phyloP scores from a whole-genome alignment of 2,113 vertebrate species.

The Camelus bactrianus region DNA sequence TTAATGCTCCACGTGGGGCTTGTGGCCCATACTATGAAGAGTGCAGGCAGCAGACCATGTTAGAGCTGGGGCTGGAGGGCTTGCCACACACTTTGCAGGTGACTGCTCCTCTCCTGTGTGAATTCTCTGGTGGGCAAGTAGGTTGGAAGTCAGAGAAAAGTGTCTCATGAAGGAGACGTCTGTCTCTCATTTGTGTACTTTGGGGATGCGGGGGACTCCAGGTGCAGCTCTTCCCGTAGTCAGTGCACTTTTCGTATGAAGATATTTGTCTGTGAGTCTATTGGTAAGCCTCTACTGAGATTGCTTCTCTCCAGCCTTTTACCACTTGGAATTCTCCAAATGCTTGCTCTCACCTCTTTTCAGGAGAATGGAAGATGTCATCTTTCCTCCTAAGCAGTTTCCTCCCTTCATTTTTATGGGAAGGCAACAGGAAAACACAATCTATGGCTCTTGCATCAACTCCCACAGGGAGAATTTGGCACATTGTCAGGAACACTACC shows the following conservation, averaged over 20 bases:
- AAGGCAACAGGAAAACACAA: neutral
- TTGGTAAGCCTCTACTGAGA: neutral
- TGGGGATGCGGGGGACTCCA: neutral
- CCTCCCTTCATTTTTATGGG: constrained; percentile 19
- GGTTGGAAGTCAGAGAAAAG: constrained; percentile 2
- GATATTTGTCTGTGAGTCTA: neutral
- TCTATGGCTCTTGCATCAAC: neutral
- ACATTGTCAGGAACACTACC: neutral
- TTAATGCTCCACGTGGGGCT: neutral
- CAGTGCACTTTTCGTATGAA: neutral
- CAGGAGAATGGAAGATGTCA: constrained; percentile 10
- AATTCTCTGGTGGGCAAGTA: neutral
- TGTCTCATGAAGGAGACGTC: neutral
- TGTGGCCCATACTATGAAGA: neutral
- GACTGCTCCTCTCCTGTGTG: neutral
- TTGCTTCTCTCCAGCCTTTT: neutral
- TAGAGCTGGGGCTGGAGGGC: neutral
- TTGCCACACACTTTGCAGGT: neutral
- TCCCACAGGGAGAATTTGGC: neutral
- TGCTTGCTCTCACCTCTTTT: constrained; percentile 46
- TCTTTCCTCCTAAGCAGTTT: constrained; percentile 18
- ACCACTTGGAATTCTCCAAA: constrained; percentile 21
- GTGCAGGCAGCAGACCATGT: neutral
- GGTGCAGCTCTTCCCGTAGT: neutral
- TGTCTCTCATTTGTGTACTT: neutral